Evolutionary conservation across 2,797 vertebrate species (phyloP), one percentile per base, ranked within the genome.

Genomic region (Eupleurogrammus muticus): DNA sequence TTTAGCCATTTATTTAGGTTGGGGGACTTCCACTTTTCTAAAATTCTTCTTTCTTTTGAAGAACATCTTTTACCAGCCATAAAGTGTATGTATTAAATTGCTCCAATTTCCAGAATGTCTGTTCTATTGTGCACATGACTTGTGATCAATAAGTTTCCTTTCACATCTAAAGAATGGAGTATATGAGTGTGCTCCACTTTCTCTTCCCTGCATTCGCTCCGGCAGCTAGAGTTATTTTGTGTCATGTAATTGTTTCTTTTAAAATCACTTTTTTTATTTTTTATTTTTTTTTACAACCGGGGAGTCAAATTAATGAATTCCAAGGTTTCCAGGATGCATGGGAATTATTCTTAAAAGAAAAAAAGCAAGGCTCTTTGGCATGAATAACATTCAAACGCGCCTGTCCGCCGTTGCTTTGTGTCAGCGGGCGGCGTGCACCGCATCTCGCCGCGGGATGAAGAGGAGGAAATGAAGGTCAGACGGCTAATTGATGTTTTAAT

Each of bases 401-500:
- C 68, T 54, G 21, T 63, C 57, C 19, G 57, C 50, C 20, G 32
- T 47, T 66, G 58, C 67, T 72, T 60, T 61, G 19, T 51, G 35
- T 67, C 35, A 69, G 62, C 3, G 9, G 3, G 70, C 16, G 36
- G 70, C 16, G 42, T 11, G 36, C 56, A 50, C 46, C 35, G 46
- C 44, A 13, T 56, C 66, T 69, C 20, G 60, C 78, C 20, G 44
- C 78, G 32, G 75, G 63, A 79, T 60, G 52, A 72, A 47, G 64
- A 70, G 75, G 32, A 34, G 70, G 77, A 75, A 80, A 77, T 75
- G 70, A 73, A 83, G 81, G 81, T 81, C 79, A 80, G 50, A 65
- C 21, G 10, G 70, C 61, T 83, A 80, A 86, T 83, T 86, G 61
- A 86, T 83, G 75, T 81, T 83, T 83, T 83, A 83, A 86, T 86